Evolutionary conservation across 2,797 vertebrate genomes (phyloP).

Genomic region (Melanogrammus aeglefinus): DNA sequence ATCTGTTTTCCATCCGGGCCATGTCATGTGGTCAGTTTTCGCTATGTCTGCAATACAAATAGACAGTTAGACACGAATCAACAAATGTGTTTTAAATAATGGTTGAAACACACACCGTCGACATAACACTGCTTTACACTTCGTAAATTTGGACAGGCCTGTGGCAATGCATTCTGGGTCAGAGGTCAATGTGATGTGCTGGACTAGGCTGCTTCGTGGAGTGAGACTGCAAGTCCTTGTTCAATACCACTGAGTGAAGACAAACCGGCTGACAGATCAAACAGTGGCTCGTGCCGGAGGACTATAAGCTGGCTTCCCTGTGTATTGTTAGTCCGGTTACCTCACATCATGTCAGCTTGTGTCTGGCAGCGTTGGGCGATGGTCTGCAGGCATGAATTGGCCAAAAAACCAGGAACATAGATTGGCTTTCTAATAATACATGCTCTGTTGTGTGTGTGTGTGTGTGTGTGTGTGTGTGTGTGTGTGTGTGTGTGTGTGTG

Average conservation of each 20-base stretch:
- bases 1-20: background rate
- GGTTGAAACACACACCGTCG: background rate
- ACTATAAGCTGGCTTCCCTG: background rate
- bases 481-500: conserved; percentile 7
- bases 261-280: background rate
- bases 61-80: background rate
- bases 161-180: background rate
- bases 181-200: background rate
- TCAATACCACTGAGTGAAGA: background rate
- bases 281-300: background rate
- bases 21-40: background rate
- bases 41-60: background rate
- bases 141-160: background rate
- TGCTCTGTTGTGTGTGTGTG: conserved; percentile 1
- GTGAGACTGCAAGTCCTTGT: background rate
- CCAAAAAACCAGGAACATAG: background rate
- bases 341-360: background rate
- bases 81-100: background rate
- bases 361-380: background rate
- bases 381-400: conserved; percentile 10
- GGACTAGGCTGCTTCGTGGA: background rate
- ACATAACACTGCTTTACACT: background rate
- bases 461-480: conserved; percentile 11
- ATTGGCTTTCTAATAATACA: background rate
- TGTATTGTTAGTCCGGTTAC: background rate